These are phyloP conservation scores for Eretmochelys imbricata DNA, from an alignment of 2,113 vertebrate species.

Conservation along the genomic window DNA sequence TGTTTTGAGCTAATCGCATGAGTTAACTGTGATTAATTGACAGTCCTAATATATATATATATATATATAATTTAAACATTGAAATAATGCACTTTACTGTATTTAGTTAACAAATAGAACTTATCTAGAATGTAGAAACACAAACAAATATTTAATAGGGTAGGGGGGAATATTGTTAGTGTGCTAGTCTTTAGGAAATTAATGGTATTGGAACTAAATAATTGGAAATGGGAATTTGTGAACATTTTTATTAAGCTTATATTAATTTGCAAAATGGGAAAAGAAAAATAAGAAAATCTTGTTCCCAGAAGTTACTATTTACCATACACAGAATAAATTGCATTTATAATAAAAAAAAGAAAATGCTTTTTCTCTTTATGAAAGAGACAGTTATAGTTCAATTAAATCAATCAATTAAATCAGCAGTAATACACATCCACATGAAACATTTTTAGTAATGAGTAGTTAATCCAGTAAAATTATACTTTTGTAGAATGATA, in stretches of 20 bases:
- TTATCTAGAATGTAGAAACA: constrained; percentile 49
- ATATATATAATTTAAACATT: not conserved
- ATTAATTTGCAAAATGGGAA: constrained; percentile 75
- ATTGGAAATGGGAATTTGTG: constrained; percentile 79
- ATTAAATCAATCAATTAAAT: constrained; percentile 42
- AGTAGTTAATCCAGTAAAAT: constrained; percentile 7
- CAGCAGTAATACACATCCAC: not conserved
- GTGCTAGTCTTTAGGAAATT: constrained; percentile 75
- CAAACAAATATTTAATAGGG: constrained; percentile 68
- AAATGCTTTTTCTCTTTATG: not conserved
- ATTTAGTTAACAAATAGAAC: constrained; percentile 51
- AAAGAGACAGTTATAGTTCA: constrained; percentile 15
- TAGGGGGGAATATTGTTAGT: constrained; percentile 53
- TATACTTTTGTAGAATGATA: not conserved
- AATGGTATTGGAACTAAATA: constrained; percentile 71
- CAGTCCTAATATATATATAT: no score
- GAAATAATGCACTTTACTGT: not conserved
- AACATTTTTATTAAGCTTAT: constrained; percentile 76
- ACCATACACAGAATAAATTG: constrained; percentile 41
- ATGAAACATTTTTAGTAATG: constrained; percentile 21
- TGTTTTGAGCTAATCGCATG: no score
- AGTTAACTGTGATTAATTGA: no score
- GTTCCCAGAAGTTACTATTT: constrained; percentile 50
- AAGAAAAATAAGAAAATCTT: constrained; percentile 61
- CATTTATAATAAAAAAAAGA: constrained; percentile 45